Base-by-base conservation (phyloP, 2,113 vertebrate genomes). In the Tenrec ecaudatus region DNA sequence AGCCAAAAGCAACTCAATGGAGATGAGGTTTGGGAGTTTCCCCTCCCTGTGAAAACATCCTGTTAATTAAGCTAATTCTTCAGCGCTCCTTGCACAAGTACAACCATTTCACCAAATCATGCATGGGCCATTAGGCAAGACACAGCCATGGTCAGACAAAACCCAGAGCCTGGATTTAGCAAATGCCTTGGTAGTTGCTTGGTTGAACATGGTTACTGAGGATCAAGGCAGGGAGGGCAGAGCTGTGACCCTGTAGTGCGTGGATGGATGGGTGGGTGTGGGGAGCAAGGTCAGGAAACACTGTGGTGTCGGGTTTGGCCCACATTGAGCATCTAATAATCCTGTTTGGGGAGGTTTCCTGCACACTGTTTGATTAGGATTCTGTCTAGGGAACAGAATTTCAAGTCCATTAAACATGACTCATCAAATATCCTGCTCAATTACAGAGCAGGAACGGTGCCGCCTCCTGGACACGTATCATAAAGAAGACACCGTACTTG, bases 1-100 rank as follows among this genome's bases (percentile, higher is more conserved):
- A 53, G 47, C 11, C 47, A 53, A 10, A 53, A 53, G 47, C 47
- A 53, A 53, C 47, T 14, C 2, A 10, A 53, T 10, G 47, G 47
- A 2, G 5, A 53, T 53, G 12, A 53, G 47, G 47, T 53, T 53
- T 53, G 47, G 47, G 47, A 14, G 47, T 53, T 53, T 53, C 47
- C 47, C 47, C 47, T 53, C 47, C 47, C 47, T 53, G 11, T 53
- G 6, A 66, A 87, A 93, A 10, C 1, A 62, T 58, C 8, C 29
- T 57, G 83, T 81, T 89, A 88, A 79, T 82, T 88, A n/a, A 3
- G 53, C 88, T 95, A 53, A 80, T 95, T 60, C 75, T 68, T 0
- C n/a, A 93, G 38, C 16, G 66, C 43, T 47, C n/a, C 53, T 82
- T 36, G 25, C n/a, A 89, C 40, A 89, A 94, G 93, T 1, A 58